Base-by-base conservation (phyloP, 1,140 invertebrate species). In the Alviniconcha marisindica region DNA sequence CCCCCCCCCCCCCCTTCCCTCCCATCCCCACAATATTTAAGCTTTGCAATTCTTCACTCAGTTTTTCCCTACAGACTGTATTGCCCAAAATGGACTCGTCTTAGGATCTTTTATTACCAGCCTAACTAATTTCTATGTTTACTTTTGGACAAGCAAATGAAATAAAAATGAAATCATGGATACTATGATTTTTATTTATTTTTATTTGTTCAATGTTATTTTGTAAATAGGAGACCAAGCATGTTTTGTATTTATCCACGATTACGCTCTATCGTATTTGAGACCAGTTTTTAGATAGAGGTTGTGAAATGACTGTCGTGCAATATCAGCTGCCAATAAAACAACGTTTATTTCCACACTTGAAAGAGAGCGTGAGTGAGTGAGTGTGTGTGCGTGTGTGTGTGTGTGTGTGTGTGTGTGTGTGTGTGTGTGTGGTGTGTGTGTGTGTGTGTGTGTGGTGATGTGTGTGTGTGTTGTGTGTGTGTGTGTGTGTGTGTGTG, bases 401-500 rank as follows among this genome's bases (percentile, higher is more conserved):
- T 60, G 56, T 60, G 56, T 28, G 56, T 60, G 56, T 28, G 56
- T 60, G 56, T 28, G 56, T 60, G 56, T 28, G 56, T 60, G 56
- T 28, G 56, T 60, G 56, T 28, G 56, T 60, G 10, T 5, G 10
- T 28, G 4, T 33, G 10, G 2, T 69, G 21, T 69, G 21, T 33
- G 7, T 69, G 1, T 31, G 1, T 69, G 7, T 69, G 5, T 60
- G 56, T 60, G 56, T 60, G 56, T 28, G 56, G 3, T 7, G 7
- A 24, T 60, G 56, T 28, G 56, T 60, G 56, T 60, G 56, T 28
- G 56, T 60, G 56, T 28, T 60, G 56, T 28, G 56, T 60, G 56
- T 28, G 56, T 60, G 56, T 28, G 56, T 60, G 56, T 28, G 56
- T 60, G 10, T 5, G 10, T 28, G 4, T 33, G 56, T 60, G 56